phyloP scores from a whole-genome alignment of 53 echinoderm and acorn worm genomes.

The Arbacia lixula region DNA sequence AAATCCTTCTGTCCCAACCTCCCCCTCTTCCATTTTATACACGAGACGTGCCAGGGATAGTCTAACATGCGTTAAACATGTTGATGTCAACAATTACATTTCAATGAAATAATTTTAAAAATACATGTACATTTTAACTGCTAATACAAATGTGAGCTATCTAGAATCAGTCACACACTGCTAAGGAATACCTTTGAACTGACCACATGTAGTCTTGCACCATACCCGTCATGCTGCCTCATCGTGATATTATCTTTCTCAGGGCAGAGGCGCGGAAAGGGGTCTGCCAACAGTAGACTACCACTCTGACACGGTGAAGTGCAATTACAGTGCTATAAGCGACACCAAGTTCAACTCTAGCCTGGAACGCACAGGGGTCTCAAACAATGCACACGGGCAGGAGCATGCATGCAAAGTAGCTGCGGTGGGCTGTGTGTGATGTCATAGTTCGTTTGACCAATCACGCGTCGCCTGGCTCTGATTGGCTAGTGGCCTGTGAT shows the following conservation, averaged over 20 bases:
- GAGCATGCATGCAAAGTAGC: constrained; percentile 31
- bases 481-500: constrained; percentile 32
- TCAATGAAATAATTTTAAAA: no score
- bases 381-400: constrained; percentile 25
- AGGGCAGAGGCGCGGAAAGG: no score
- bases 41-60: no score
- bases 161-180: no score
- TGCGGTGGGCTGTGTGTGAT: neutral
- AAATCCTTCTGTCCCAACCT: neutral
- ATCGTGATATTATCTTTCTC: no score
- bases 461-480: constrained; percentile 3
- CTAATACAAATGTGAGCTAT: no score
- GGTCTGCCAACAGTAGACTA: constrained; percentile 29
- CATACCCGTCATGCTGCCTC: no score
- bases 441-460: constrained; percentile 35
- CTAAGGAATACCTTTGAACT: no score
- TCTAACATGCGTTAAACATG: no score
- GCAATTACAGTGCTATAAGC: constrained; percentile 23
- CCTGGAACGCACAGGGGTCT: neutral
- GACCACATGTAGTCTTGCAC: no score
- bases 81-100: no score
- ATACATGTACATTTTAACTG: no score
- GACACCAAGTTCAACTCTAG: neutral
- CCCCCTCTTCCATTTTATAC: neutral
- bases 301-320: constrained; percentile 20